phyloP scores from a whole-genome alignment of 53 echinoderm and acorn worm genomes.

The Arbacia lixula region DNA sequence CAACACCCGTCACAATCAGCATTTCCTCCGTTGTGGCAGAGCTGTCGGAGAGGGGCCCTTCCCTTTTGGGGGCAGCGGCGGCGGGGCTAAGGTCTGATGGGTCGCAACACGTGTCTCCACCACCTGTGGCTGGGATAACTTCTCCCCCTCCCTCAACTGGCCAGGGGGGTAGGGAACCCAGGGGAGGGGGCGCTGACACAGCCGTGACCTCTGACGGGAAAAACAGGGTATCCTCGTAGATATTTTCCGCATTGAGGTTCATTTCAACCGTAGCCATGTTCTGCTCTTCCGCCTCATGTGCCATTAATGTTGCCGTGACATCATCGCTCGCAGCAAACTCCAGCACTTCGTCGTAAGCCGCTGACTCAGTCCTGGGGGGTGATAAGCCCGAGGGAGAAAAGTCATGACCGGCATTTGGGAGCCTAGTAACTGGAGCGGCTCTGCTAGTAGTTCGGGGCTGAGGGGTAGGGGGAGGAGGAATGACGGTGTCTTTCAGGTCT shows the following conservation, averaged over 20 bases:
- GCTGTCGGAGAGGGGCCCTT: slow-evolving; percentile 4
- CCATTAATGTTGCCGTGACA: background rate
- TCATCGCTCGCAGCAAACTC: slow-evolving; percentile 4
- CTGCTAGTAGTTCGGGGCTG: background rate
- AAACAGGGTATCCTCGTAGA: slow-evolving; percentile 40
- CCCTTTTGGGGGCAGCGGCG: too few relatives aligned
- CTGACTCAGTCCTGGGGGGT: slow-evolving; percentile 1
- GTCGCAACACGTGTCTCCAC: slow-evolving; percentile 16
- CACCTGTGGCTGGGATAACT: background rate
- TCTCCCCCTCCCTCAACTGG: too few relatives aligned
- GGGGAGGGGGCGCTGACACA: slow-evolving; percentile 21
- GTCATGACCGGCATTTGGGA: too few relatives aligned
- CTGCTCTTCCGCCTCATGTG: background rate
- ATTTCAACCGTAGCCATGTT: background rate
- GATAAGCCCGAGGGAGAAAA: too few relatives aligned
- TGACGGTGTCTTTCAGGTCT: background rate
- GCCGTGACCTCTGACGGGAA: background rate
- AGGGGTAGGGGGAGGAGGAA: background rate
- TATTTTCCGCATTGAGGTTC: slow-evolving; percentile 17
- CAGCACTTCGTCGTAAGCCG: slow-evolving; percentile 19
- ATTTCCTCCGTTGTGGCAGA: slow-evolving; percentile 18
- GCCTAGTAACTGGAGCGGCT: background rate
- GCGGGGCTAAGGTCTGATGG: background rate
- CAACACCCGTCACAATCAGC: slow-evolving; percentile 20
- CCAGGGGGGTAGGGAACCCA: slow-evolving; percentile 6